phyloP scores from a whole-genome alignment of 2,888 invertebrate species.

The Drosophila mayaguana region DNA sequence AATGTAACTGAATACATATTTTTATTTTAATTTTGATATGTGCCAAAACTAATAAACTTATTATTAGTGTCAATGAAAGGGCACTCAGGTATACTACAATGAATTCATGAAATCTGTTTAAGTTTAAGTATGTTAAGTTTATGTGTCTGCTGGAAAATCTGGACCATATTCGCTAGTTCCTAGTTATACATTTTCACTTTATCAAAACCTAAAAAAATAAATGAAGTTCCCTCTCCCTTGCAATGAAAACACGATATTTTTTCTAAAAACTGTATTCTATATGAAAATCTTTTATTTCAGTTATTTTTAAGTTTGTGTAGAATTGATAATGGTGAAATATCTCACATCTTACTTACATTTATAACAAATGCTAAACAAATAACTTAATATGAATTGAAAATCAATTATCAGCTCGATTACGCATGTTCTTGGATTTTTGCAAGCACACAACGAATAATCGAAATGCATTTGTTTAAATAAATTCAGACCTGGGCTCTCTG shows the following conservation, averaged over 20 bases:
- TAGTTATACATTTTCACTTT: neutral
- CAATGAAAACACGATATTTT: neutral
- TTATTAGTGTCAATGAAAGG: conserved; percentile 2
- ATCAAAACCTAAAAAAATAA: neutral
- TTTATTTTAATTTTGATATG: conserved; percentile 11
- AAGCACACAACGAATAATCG: conserved; percentile 14
- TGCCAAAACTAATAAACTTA: conserved; percentile 18
- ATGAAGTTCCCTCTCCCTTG: neutral
- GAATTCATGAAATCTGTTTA: neutral
- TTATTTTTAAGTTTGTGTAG: neutral
- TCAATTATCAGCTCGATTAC: neutral
- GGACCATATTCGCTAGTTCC: neutral
- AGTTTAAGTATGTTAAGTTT: neutral
- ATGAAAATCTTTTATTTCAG: neutral
- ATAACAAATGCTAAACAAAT: neutral
- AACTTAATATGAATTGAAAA: neutral
- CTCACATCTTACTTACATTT: no score
- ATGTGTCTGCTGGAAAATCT: neutral
- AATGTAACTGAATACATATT: conserved; percentile 13
- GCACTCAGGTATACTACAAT: neutral
- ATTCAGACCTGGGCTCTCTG: conserved; percentile 17
- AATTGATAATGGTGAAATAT: no score
- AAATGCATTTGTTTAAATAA: conserved; percentile 37
- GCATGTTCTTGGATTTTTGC: neutral
- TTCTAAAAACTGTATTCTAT: neutral